These are phyloP conservation scores for Petaurus breviceps DNA, from an alignment of 2,113 vertebrate species.

Conservation along the genomic window DNA sequence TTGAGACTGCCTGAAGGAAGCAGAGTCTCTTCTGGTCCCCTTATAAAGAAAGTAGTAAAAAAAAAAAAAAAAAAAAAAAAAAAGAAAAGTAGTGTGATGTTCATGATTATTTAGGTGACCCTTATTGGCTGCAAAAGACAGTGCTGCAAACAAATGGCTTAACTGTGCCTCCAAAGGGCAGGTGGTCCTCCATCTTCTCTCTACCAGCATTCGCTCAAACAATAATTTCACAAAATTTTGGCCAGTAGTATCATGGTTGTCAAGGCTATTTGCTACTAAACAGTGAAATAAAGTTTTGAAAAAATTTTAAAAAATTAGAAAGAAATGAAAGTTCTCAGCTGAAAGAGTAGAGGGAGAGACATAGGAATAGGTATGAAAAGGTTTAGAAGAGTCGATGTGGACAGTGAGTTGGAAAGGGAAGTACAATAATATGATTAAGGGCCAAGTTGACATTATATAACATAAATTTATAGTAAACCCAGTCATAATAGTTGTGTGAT, in stretches of 20 bases:
- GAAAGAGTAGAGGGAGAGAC: too few relatives aligned
- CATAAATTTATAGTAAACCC: too few relatives aligned
- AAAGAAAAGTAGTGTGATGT: neutral
- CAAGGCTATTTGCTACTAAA: neutral
- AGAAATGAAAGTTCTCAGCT: too few relatives aligned
- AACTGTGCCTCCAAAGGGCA: neutral
- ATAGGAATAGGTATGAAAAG: too few relatives aligned
- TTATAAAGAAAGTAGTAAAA: constrained; percentile 66
- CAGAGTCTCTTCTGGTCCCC: constrained; percentile 88
- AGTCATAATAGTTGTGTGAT: too few relatives aligned
- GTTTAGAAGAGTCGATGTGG: too few relatives aligned
- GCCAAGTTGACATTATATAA: too few relatives aligned
- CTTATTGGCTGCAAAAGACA: neutral
- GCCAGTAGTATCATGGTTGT: neutral
- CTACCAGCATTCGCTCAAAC: neutral
- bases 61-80: too few relatives aligned
- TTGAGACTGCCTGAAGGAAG: constrained; percentile 90
- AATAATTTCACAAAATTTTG: neutral
- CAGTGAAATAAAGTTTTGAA: neutral
- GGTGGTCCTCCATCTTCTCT: neutral
- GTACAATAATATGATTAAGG: too few relatives aligned
- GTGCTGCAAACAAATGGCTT: neutral
- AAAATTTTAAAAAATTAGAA: neutral
- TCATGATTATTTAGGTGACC: neutral
- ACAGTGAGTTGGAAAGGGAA: too few relatives aligned